Percentiles rank a stretch among this genome's conserved stretches.
phyloP scores from a whole-genome alignment of 2,797 vertebrate species.

The Enteromius anoplus region DNA sequence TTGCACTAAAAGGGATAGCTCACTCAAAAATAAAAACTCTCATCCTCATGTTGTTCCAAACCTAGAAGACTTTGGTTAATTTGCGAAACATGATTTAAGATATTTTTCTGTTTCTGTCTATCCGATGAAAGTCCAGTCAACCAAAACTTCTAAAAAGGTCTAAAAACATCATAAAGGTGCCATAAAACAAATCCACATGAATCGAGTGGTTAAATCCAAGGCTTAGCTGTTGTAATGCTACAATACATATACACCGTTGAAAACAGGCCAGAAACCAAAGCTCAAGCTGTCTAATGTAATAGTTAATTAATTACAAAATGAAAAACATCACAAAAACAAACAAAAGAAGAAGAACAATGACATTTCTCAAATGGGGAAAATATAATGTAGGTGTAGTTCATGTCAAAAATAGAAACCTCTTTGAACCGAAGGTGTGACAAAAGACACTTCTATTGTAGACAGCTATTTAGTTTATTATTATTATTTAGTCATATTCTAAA shows the following conservation, averaged over 20 bases:
- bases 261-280: not conserved
- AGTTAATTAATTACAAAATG: not conserved
- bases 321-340: not conserved
- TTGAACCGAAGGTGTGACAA: not conserved
- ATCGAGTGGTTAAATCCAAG: not conserved
- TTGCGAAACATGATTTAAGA: not conserved
- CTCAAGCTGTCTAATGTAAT: not conserved
- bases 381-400: not conserved
- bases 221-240: not conserved
- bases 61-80: not conserved
- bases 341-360: no score
- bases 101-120: no score
- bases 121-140: not conserved
- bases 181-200: not conserved
- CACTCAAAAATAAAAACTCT: not conserved
- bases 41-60: not conserved
- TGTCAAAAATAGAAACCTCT: not conserved
- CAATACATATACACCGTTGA: not conserved
- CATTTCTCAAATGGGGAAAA: not conserved
- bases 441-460: not conserved
- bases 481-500: no score
- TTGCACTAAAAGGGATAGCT: not conserved
- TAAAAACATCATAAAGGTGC: not conserved
- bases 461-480: not conserved
- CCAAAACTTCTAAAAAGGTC: not conserved